These are phyloP conservation scores for Thripadectes ignobilis DNA, from an alignment of 2,797 vertebrate genomes.

Conservation along the genomic window DNA sequence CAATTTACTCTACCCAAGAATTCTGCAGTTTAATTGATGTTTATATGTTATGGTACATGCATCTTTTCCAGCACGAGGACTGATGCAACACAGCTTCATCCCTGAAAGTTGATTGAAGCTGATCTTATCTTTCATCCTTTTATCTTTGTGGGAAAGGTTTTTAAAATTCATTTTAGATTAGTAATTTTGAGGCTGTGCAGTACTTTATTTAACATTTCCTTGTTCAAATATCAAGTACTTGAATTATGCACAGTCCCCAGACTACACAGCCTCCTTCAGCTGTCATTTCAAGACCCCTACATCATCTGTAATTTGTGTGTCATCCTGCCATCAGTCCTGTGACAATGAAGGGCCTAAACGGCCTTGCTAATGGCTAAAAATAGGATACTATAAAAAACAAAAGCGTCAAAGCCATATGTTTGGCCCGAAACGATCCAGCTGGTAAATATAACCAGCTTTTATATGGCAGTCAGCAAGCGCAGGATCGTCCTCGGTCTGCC, in stretches of 20 bases:
- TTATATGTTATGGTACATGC: rapidly evolving
- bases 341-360: background rate
- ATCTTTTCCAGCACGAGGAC: background rate
- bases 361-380: background rate
- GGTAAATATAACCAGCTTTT: background rate
- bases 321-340: background rate
- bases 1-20: background rate
- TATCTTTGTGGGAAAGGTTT: background rate
- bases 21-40: background rate
- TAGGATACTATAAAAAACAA: background rate
- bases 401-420: background rate
- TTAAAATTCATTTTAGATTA: background rate
- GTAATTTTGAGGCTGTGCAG: rapidly evolving
- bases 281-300: background rate
- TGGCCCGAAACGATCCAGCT: background rate
- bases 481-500: background rate
- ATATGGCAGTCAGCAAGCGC: background rate
- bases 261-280: background rate
- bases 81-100: background rate
- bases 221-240: background rate
- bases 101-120: rapidly evolving
- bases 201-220: background rate
- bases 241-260: background rate
- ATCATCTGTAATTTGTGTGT: background rate
- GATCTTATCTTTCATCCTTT: background rate